phyloP scores from a whole-genome alignment of 2,888 invertebrate species.

The Colletes collaris region DNA sequence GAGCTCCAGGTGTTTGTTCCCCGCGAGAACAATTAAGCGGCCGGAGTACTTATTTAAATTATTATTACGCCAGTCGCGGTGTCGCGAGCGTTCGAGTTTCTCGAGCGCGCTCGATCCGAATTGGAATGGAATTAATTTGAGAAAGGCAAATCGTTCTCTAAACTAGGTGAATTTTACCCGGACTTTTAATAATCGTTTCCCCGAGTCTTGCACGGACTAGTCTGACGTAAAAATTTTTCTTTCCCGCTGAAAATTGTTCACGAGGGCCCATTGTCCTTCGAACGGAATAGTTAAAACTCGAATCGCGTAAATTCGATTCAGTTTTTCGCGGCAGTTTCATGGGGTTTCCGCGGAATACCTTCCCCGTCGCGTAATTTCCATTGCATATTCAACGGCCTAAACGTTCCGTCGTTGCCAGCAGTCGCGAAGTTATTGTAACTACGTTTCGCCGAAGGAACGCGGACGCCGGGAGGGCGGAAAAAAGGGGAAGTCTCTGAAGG shows the following conservation, averaged over 20 bases:
- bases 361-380: slow-evolving; percentile 66
- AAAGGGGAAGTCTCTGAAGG: slow-evolving; percentile 35
- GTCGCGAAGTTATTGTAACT: slow-evolving; percentile 74
- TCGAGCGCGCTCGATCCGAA: no score
- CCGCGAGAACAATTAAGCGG: slow-evolving; percentile 20
- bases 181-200: no score
- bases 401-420: slow-evolving; percentile 74
- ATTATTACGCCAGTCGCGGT: background rate
- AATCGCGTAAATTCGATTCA: no score
- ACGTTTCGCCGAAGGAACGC: slow-evolving; percentile 58
- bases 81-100: background rate
- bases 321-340: slow-evolving; percentile 18
- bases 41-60: slow-evolving; percentile 17
- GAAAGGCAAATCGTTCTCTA: no score
- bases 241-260: no score
- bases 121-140: no score
- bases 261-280: no score
- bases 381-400: slow-evolving; percentile 75
- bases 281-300: no score
- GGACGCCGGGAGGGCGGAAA: slow-evolving; percentile 34
- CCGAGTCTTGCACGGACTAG: no score
- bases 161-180: no score
- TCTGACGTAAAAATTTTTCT: no score
- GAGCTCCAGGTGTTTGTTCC: slow-evolving; percentile 14
- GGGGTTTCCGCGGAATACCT: slow-evolving; percentile 38